These are phyloP conservation scores for Drosophila gaucha DNA, from an alignment of 2,888 invertebrate genomes.

Conservation along the genomic window DNA sequence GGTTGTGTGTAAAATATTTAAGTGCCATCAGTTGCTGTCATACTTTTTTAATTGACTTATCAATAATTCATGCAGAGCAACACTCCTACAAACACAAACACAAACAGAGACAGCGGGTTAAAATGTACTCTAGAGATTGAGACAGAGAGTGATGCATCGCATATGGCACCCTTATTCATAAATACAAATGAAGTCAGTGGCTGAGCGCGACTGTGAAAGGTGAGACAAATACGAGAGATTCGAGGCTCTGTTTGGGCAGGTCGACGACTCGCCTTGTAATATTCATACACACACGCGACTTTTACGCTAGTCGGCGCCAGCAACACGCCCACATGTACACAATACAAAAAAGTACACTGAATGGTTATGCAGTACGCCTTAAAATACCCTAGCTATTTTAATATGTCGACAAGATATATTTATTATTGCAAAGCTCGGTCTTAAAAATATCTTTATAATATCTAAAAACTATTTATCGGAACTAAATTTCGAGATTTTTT, in stretches of 20 bases:
- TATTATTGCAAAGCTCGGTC: too few relatives aligned
- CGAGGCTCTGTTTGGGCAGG: slow-evolving; percentile 15
- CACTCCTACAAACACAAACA: slow-evolving; percentile 26
- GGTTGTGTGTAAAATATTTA: slow-evolving; percentile 73
- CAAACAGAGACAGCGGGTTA: background rate
- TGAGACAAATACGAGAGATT: slow-evolving; percentile 17
- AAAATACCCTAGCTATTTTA: too few relatives aligned
- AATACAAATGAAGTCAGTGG: slow-evolving; percentile 63
- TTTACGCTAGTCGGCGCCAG: background rate
- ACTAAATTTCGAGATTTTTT: too few relatives aligned
- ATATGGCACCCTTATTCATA: slow-evolving; percentile 49
- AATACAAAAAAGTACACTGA: background rate
- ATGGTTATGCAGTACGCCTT: too few relatives aligned
- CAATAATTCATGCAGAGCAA: slow-evolving; percentile 77
- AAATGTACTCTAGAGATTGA: too few relatives aligned
- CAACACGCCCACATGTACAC: background rate
- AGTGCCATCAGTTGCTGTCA: slow-evolving; percentile 72
- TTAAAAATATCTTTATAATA: too few relatives aligned
- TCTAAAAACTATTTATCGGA: too few relatives aligned
- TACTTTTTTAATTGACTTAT: slow-evolving; percentile 83
- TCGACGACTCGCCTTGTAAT: slow-evolving; percentile 32
- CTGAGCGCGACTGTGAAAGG: slow-evolving; percentile 32
- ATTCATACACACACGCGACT: background rate
- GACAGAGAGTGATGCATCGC: slow-evolving; percentile 1
- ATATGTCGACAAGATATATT: too few relatives aligned